Conservation (phyloP, 2,797 vertebrate species). For the Spinus pinus region DNA sequence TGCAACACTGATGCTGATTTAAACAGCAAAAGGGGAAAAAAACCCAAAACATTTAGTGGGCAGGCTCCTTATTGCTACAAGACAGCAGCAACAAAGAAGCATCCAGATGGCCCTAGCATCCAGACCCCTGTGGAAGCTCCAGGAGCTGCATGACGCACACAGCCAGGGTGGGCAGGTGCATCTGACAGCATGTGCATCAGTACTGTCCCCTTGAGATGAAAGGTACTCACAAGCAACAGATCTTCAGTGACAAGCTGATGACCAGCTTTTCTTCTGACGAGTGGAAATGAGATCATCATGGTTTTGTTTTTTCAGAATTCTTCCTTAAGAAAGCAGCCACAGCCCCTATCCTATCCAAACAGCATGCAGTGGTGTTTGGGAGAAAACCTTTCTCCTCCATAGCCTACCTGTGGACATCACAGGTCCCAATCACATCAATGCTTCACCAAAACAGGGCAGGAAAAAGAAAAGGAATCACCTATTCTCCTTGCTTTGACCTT, state of each 20-base stretch:
- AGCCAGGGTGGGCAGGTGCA: neutral
- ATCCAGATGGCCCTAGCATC: neutral
- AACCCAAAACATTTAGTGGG: fast-evolving
- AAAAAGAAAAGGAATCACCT: neutral
- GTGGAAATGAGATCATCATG: neutral
- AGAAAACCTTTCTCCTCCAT: neutral
- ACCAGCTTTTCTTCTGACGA: neutral
- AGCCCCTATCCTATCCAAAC: neutral
- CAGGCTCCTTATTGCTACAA: neutral
- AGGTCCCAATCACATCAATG: neutral
- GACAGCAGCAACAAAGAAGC: neutral
- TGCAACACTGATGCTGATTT: neutral
- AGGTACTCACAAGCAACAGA: neutral
- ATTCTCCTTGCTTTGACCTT: neutral
- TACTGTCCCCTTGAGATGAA: neutral
- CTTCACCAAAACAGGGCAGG: neutral
- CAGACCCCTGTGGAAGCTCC: neutral
- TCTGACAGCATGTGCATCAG: neutral
- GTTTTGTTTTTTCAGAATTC: neutral
- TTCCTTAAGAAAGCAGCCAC: neutral
- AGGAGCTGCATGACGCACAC: neutral
- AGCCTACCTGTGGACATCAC: neutral
- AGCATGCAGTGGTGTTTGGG: fast-evolving
- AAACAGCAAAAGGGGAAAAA: neutral
- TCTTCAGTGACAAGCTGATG: neutral